These are phyloP conservation scores for Gymnothorax reevesii DNA, from an alignment of 2,797 vertebrate species.

Conservation along the genomic window DNA sequence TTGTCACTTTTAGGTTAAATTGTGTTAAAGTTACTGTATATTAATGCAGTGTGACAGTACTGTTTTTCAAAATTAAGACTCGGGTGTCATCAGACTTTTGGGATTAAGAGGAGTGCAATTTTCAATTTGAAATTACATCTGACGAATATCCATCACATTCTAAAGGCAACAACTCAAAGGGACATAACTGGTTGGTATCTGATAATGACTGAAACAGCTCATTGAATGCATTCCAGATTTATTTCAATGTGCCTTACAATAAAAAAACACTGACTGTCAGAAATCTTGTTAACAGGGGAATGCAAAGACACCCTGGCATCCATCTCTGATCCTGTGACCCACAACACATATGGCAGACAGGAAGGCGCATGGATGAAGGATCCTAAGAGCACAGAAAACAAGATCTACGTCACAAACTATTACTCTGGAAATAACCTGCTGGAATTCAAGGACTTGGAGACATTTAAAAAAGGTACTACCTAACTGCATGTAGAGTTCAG, in stretches of 20 bases:
- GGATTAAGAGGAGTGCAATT: neutral
- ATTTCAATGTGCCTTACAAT: neutral
- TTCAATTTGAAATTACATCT: neutral
- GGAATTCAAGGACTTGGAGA: slow-evolving; percentile 88
- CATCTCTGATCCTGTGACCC: slow-evolving; percentile 83
- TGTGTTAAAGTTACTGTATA: neutral
- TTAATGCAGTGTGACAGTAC: neutral
- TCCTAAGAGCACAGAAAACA: slow-evolving; percentile 82
- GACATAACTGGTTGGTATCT: neutral
- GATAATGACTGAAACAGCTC: neutral
- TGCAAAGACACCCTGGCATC: slow-evolving; percentile 93
- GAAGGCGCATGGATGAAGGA: slow-evolving; percentile 97
- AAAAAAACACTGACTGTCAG: neutral
- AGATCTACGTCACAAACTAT: slow-evolving; percentile 89
- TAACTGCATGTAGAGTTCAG: neutral
- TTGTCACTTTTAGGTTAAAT: neutral
- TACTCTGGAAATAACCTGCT: slow-evolving; percentile 85
- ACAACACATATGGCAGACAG: slow-evolving; percentile 83
- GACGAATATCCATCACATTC: neutral
- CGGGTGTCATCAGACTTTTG: neutral
- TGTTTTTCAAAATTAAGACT: neutral
- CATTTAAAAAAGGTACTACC: slow-evolving; percentile 85
- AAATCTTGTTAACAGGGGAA: slow-evolving; percentile 64
- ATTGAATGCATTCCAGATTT: neutral
- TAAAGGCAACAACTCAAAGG: neutral